Base-by-base conservation (phyloP, 2,113 vertebrate genomes). In the Urocynchramus pylzowi region DNA sequence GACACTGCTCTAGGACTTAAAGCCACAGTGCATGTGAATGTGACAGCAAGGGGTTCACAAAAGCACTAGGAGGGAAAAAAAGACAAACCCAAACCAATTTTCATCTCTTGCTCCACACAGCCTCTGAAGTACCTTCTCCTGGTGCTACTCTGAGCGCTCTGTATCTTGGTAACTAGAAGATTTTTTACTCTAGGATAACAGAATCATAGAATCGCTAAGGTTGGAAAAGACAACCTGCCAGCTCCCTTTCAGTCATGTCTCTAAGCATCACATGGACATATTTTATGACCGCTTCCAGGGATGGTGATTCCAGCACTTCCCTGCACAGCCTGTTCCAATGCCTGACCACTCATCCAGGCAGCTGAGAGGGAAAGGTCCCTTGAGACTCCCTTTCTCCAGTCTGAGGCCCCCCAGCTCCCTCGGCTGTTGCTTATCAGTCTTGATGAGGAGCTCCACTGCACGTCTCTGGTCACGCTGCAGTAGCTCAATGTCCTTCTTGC, bases 1-100 rank as follows among this genome's bases (percentile, higher is more conserved):
- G n/a, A 12, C 50, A 3, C 33, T 30, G 42, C 42, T 71, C 13
- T 7, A 22, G 57, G 21, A 49, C 6, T 19, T n/a, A 11, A 59
- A 47, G 11, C n/a, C 17, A 2, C 0, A 7, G 16, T 23, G 26
- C 10, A 2, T 14, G 16, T 9, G 8, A 31, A 15, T 4, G 26
- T 22, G 79, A 22, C 17, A 54, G 11, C 30, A 16, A 22, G 1
- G 11, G 3, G 11, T 23, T 64, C 49, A 24, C 19, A n/a, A n/a
- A 59, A 39, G 9, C 9, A 5, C 5, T 9, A 2, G 4, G 0
- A 6, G 20, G 8, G 1, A 2, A 5, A 33, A 27, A 35, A 33
- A 44, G 9, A 18, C 54, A 52, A 35, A 6, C 28, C 16, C 23
- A 6, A 15, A 53, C 14, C 13, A 6, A 6, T 60, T 88, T n/a